phyloP scores from a whole-genome alignment of 23 tunicate species.

The Oikopleura vanhoeffeni region DNA sequence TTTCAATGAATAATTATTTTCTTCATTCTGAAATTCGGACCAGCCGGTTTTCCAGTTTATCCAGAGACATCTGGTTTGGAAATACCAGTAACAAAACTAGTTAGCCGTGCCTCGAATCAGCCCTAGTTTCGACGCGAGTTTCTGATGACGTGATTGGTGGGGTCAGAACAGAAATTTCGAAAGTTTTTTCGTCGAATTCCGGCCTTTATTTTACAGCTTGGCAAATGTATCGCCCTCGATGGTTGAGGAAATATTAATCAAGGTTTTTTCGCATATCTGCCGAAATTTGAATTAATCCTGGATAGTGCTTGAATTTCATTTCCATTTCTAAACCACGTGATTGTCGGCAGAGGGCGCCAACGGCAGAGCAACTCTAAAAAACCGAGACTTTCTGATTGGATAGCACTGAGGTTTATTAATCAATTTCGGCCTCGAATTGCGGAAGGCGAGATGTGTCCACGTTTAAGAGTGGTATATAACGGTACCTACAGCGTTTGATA shows the following conservation, averaged over 20 bases:
- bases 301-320: conserved; percentile 14
- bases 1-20: background rate
- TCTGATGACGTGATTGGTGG: background rate
- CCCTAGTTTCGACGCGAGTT: background rate
- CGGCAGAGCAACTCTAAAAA: conserved; percentile 38
- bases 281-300: background rate
- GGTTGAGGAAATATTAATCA: background rate
- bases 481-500: conserved; percentile 63
- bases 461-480: conserved; percentile 36
- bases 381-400: conserved; percentile 24
- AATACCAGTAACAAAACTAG: conserved; percentile 55
- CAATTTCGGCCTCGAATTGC: conserved; percentile 32
- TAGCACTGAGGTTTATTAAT: conserved; percentile 17
- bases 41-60: background rate
- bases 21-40: background rate
- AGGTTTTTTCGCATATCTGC: background rate
- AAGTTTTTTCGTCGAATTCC: background rate
- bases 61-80: conserved; percentile 73
- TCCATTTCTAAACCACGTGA: conserved; percentile 71
- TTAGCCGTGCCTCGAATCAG: conserved; percentile 25
- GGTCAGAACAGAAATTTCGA: background rate
- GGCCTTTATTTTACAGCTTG: background rate
- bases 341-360: conserved; percentile 55
- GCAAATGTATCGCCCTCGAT: background rate
- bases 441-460: conserved; percentile 40